Evolutionary conservation across 2,888 invertebrate genomes (phyloP).

Genomic region (Adela reaumurella): DNA sequence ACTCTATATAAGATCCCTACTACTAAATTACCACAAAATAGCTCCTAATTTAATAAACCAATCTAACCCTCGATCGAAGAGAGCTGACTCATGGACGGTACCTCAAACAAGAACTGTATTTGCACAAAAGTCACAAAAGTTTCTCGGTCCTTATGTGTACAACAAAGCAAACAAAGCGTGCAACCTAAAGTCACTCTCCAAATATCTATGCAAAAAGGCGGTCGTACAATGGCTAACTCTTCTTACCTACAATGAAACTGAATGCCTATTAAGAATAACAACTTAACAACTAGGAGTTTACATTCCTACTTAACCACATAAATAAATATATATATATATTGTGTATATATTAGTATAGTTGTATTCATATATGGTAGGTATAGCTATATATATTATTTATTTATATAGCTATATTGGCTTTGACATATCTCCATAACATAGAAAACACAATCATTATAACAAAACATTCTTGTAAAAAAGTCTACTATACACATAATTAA

Average conservation of each 20-base stretch:
- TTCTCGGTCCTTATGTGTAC: background rate
- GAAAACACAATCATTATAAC: no score
- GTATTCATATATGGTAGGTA: no score
- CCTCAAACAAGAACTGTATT: background rate
- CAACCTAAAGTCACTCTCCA: background rate
- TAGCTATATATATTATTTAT: no score
- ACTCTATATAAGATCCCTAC: background rate
- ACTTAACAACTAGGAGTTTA: no score
- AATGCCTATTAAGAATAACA: background rate
- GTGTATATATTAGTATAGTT: no score
- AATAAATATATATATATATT: no score
- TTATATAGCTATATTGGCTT: no score
- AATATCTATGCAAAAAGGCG: background rate
- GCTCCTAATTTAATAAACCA: background rate
- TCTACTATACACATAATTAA: no score
- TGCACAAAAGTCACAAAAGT: background rate
- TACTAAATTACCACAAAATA: background rate
- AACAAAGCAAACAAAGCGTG: background rate
- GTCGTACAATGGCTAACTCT: background rate
- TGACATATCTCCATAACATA: no score
- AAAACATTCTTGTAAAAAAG: no score
- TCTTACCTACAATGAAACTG: background rate
- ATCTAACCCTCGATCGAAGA: background rate
- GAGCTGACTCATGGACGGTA: background rate
- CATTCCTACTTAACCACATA: no score